These are phyloP conservation scores for Pandemis corylana DNA, from an alignment of 2,888 invertebrate genomes.

Conservation along the genomic window DNA sequence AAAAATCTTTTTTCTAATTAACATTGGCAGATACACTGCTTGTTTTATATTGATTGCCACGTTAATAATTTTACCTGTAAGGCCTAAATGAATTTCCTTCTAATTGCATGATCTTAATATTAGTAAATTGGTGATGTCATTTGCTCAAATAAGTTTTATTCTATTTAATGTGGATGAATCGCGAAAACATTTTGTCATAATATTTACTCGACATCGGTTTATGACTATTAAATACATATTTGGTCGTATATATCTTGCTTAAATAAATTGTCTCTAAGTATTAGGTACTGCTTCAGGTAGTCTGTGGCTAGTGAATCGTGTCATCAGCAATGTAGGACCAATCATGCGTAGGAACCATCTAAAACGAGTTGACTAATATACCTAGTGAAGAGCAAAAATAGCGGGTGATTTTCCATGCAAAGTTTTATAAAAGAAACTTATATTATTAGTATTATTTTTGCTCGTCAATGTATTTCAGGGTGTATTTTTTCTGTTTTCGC, in stretches of 20 bases:
- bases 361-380: too few relatives aligned
- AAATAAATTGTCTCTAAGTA: neutral
- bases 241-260: neutral
- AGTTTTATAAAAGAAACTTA: too few relatives aligned
- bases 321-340: too few relatives aligned
- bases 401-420: too few relatives aligned
- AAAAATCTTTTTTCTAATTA: too few relatives aligned
- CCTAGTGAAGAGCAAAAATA: too few relatives aligned
- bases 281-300: neutral
- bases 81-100: neutral
- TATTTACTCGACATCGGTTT: slow-evolving; percentile 3
- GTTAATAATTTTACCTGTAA: neutral
- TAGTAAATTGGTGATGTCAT: neutral
- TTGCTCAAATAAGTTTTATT: slow-evolving; percentile 5
- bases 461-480: too few relatives aligned
- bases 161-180: neutral
- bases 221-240: neutral
- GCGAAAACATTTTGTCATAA: slow-evolving; percentile 5
- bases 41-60: too few relatives aligned
- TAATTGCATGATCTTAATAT: neutral
- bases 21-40: too few relatives aligned
- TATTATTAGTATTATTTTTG: too few relatives aligned
- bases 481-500: too few relatives aligned
- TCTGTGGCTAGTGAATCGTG: neutral
- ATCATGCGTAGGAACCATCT: too few relatives aligned